Evolutionary conservation across 1,140 invertebrate species (phyloP).

Genomic region (Pseudomyrmex sp.): DNA sequence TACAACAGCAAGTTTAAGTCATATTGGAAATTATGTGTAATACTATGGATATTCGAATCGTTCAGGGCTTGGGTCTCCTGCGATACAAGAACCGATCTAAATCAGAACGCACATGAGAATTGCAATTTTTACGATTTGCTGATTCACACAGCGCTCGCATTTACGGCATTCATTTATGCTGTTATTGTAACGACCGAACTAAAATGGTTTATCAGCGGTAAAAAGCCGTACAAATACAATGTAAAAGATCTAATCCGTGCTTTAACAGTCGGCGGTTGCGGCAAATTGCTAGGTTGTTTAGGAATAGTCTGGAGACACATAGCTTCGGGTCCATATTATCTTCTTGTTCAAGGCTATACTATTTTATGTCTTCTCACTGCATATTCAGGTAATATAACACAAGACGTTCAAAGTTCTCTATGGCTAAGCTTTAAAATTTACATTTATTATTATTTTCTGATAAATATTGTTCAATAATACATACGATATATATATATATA

Average conservation of each 20-base stretch:
- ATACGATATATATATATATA: conserved; percentile 22
- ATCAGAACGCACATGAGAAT: conserved; percentile 68
- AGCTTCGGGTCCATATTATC: conserved; percentile 76
- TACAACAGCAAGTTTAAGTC: conserved; percentile 90
- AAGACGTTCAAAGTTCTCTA: conserved; percentile 36
- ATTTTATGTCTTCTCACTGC: conserved; percentile 80
- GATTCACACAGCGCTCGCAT: conserved; percentile 76
- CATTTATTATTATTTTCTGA: conserved; percentile 41
- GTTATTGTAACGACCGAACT: conserved; percentile 79
- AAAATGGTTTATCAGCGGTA: conserved; percentile 71
- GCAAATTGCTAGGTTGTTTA: conserved; percentile 80
- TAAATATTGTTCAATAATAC: conserved; percentile 52
- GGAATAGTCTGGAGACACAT: conserved; percentile 82
- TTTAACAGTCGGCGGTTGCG: conserved; percentile 80
- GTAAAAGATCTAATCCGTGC: conserved; percentile 75
- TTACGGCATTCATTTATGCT: conserved; percentile 73
- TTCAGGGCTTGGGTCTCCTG: conserved; percentile 78
- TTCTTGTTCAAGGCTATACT: conserved; percentile 82
- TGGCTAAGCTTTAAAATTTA: conserved; percentile 32
- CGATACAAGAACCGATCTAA: conserved; percentile 25
- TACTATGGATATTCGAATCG: conserved; percentile 80
- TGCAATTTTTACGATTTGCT: conserved; percentile 81
- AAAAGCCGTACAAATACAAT: conserved; percentile 75
- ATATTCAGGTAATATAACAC: conserved; percentile 80
- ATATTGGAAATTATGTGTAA: conserved; percentile 82